A percentile compares a stretch with the other conserved stretches of the same genome.
Conservation (phyloP, 2,113 vertebrate genomes). For the Sus scrofa region T2T-Sscrofa CM000828.6:22471001-22471500, state of each 20-base stretch:
- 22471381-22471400: background rate
- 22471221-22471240: background rate
- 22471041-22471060: background rate
- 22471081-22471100: background rate
- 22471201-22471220: background rate
- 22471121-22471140: background rate
- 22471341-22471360: background rate
- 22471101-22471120: background rate
- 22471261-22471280: fast-evolving
- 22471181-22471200: background rate
- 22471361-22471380: background rate
- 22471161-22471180: background rate
- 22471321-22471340: background rate
- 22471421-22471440: background rate
- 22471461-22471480: background rate
- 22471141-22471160: background rate
- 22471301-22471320: too few species aligned
- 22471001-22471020: constrained; percentile 12
- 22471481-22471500: background rate
- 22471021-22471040: background rate
- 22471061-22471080: background rate
- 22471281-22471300: background rate
- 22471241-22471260: background rate
- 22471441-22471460: background rate
- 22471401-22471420: background rate